Conservation (phyloP, 2,113 vertebrate species). For the Athene cunicularia region DNA sequence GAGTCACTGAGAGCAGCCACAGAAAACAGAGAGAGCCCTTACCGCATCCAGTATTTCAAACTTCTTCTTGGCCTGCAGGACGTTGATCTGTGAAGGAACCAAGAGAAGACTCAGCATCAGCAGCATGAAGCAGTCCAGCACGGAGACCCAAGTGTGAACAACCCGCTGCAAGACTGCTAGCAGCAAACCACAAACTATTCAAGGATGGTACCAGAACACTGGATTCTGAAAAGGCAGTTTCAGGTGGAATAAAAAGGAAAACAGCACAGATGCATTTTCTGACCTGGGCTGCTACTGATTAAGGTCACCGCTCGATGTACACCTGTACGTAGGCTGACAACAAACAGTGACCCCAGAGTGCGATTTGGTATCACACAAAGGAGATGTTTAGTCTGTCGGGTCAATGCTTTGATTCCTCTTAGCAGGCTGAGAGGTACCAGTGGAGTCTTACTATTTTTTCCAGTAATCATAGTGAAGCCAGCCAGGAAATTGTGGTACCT, state of each 20-base stretch:
- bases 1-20: background rate
- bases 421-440: background rate
- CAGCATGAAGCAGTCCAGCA: background rate
- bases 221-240: background rate
- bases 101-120: background rate
- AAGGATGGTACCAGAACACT: background rate
- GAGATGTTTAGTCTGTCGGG: background rate
- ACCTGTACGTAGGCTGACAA: background rate
- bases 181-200: background rate
- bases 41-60: conserved; percentile 97
- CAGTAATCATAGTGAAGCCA: background rate
- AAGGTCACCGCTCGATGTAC: background rate
- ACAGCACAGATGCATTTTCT: background rate
- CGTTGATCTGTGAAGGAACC: conserved; percentile 85
- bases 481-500: background rate
- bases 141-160: background rate
- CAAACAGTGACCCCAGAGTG: background rate
- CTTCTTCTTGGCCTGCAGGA: conserved; percentile 98
- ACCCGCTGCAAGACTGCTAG: background rate
- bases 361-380: background rate
- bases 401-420: background rate
- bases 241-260: background rate
- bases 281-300: background rate
- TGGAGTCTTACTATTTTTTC: rapidly evolving
- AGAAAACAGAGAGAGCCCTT: conserved; percentile 50